Evolutionary conservation across 2,113 vertebrate species (phyloP).

Genomic region (Lasiurus cinereus): DNA sequence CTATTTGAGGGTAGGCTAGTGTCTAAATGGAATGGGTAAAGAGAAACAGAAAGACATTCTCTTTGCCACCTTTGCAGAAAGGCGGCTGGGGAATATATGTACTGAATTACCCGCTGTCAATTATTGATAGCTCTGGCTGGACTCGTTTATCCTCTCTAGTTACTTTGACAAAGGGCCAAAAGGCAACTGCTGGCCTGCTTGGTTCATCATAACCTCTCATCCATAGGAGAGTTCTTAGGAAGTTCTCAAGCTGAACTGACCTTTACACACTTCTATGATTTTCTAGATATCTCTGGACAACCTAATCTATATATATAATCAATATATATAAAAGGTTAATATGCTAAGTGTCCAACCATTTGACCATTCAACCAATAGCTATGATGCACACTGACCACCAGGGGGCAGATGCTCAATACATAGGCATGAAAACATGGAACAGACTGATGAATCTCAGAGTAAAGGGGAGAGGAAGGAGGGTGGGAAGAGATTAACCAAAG

Average conservation of each 20-base stretch:
- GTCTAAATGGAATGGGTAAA: constrained; percentile 63
- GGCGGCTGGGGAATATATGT: neutral
- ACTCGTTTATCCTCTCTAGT: constrained; percentile 64
- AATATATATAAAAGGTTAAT: too few species aligned
- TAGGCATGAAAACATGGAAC: too few species aligned
- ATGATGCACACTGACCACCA: too few species aligned
- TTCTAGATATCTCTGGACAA: neutral
- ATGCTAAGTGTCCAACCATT: too few species aligned
- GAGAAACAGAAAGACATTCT: constrained; percentile 49
- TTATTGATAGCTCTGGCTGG: constrained; percentile 56
- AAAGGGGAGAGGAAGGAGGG: too few species aligned
- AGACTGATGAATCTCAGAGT: too few species aligned
- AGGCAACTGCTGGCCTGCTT: neutral
- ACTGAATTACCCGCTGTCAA: constrained; percentile 57
- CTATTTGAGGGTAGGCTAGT: constrained; percentile 13
- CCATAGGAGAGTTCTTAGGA: neutral
- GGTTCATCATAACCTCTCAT: neutral
- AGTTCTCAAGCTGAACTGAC: neutral
- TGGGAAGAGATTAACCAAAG: too few species aligned
- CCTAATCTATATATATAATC: neutral
- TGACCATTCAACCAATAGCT: too few species aligned
- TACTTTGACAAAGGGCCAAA: constrained; percentile 35
- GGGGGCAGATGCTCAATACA: too few species aligned
- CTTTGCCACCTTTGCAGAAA: constrained; percentile 54
- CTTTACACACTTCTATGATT: neutral